Evolutionary conservation across 2,888 invertebrate species (phyloP).

Genomic region (Rhagonycha fulva): DNA sequence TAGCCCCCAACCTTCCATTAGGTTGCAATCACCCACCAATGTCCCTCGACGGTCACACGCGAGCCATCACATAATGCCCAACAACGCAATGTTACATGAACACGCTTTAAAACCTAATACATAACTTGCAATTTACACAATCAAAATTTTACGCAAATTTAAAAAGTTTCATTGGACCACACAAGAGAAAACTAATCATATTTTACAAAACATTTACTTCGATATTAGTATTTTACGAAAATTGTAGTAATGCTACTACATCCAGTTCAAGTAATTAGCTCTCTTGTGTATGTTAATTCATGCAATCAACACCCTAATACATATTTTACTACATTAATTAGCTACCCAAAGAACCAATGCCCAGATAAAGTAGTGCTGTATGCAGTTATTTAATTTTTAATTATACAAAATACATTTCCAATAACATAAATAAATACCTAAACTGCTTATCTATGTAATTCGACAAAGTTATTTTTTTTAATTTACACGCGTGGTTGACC

Average conservation of each 20-base stretch:
- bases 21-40: constrained; percentile 29
- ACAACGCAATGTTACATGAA: constrained; percentile 15
- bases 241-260: background rate
- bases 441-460: no score
- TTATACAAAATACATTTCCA: background rate
- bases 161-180: background rate
- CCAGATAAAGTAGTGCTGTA: background rate
- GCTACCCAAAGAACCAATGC: background rate
- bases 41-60: constrained; percentile 30
- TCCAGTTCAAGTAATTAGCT: background rate
- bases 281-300: background rate
- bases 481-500: background rate
- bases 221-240: background rate
- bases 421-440: no score
- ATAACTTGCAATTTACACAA: background rate
- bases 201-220: background rate
- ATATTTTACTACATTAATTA: background rate
- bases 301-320: background rate
- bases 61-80: constrained; percentile 27
- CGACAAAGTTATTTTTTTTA: background rate
- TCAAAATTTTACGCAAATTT: background rate
- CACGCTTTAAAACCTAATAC: constrained; percentile 17
- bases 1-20: constrained; percentile 36
- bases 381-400: background rate
- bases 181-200: background rate